Evolutionary conservation across 1,140 invertebrate genomes (phyloP), one percentile per base, ranked within the genome.

Genomic region (Monochamus saltuarius): DNA sequence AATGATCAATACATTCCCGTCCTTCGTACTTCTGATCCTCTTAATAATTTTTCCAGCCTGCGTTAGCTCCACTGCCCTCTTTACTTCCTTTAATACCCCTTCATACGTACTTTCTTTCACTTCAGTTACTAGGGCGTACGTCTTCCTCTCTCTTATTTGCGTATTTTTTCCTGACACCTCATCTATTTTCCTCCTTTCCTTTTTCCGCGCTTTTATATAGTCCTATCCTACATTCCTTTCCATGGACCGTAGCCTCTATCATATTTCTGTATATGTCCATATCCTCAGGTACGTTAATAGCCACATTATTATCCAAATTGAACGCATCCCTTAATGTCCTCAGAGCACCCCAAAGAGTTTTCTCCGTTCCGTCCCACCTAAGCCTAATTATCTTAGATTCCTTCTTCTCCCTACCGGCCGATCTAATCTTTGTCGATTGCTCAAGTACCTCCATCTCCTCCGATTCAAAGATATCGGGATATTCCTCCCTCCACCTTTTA

Each of bases 361-460:
- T 8, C 7, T 37, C 40, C 13, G 50, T 16, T 7, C 49, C 54
- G 14, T 46, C 36, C 4, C 10, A 17, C 17, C 13, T 35, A 6
- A 62, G n/a, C 11, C 54, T 62, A 8, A 62, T 22, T 10, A 56
- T 42, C 19, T 55, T 34, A 9, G 1, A 14, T 43, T 9, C 6
- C 7, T 35, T 8, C 42, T 10, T 13, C 38, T 40, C 17, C 37
- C 14, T 42, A 11, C n/a, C 7, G 7, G 9, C 53, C 17, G 1
- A 53, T 47, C 34, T 38, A 2, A 53, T 47, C 34, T 38, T 65
- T 2, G 39, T 57, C 0, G 11, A 45, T 13, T 56, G 50, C 16
- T 66, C 64, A 13, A 64, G 1, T 7, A 64, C 34, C 11, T 47
- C 57, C 8, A 66, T 43, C 0, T 56, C 17, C 8, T 40, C 17